Evolutionary conservation across 2,797 vertebrate genomes (phyloP).

Genomic region (Craterocephalus amniculus): DNA sequence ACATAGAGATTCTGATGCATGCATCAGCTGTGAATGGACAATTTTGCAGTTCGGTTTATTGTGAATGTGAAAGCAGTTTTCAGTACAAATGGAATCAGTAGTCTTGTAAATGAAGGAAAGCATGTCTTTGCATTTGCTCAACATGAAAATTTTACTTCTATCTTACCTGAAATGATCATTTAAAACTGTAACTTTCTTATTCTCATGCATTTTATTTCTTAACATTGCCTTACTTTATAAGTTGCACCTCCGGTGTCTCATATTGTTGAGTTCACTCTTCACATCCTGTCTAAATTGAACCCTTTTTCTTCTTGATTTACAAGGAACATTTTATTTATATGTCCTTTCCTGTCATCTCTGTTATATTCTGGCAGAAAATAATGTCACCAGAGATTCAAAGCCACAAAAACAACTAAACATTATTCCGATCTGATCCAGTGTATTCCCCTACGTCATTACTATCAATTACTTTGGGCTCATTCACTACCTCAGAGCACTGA

Average conservation of each 20-base stretch:
- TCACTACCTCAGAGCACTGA: slow-evolving; percentile 62
- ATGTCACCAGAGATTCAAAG: slow-evolving; percentile 36
- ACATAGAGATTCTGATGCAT: slow-evolving; percentile 69
- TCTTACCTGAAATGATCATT: slow-evolving; percentile 63
- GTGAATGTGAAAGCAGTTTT: slow-evolving; percentile 77
- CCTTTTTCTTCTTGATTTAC: slow-evolving; percentile 25
- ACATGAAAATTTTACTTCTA: slow-evolving; percentile 62
- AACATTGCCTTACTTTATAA: slow-evolving; percentile 51
- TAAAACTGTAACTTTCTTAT: slow-evolving; percentile 59
- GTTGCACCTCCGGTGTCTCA: slow-evolving; percentile 43
- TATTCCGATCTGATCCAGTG: slow-evolving; percentile 38
- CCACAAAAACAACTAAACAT: slow-evolving; percentile 15
- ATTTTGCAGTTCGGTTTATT: slow-evolving; percentile 72
- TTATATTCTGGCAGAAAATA: slow-evolving; percentile 60
- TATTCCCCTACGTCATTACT: slow-evolving; percentile 50
- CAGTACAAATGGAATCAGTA: slow-evolving; percentile 70
- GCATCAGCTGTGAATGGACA: slow-evolving; percentile 66
- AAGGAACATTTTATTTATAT: slow-evolving; percentile 22
- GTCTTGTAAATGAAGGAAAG: slow-evolving; percentile 79
- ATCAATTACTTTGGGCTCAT: slow-evolving; percentile 64
- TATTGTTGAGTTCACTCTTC: slow-evolving; percentile 29
- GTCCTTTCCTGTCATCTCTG: slow-evolving; percentile 38
- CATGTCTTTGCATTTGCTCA: slow-evolving; percentile 72
- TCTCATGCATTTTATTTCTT: slow-evolving; percentile 52
- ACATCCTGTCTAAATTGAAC: slow-evolving; percentile 33